Conservation (phyloP, 2,797 vertebrate genomes). For the Poecilia wingei region DNA sequence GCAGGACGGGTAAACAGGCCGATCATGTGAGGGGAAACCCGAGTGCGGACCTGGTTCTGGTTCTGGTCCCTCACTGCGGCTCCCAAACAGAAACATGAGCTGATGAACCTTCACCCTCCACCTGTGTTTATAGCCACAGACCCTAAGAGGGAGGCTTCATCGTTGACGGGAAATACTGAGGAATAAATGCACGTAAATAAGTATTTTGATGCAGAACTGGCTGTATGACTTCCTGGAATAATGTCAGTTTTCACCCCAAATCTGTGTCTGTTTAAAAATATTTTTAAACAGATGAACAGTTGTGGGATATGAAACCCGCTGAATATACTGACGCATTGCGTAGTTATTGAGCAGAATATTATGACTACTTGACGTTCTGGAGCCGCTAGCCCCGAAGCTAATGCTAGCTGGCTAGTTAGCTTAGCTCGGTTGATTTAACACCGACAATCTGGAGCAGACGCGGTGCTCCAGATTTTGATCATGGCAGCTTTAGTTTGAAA, state of each 20-base stretch:
- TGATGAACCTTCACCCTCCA: neutral
- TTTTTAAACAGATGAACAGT: neutral
- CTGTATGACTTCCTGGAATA: neutral
- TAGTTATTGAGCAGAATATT: neutral
- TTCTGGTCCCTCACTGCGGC: slow-evolving; percentile 3
- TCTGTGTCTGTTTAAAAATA: neutral
- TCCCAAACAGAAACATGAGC: slow-evolving; percentile 55
- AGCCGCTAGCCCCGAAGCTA: neutral
- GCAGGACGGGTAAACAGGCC: neutral
- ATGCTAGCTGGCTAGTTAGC: neutral
- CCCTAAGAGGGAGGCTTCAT: neutral
- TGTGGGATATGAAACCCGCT: neutral
- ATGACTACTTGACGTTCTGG: neutral
- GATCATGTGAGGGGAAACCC: slow-evolving; percentile 29
- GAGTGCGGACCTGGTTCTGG: neutral
- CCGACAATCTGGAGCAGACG: neutral
- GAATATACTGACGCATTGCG: neutral
- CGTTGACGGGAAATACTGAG: neutral
- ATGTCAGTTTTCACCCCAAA: neutral
- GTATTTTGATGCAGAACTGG: neutral
- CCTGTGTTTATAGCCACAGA: slow-evolving; percentile 36
- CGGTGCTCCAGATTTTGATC: neutral
- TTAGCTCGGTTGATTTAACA: neutral
- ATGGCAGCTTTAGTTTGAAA: neutral
- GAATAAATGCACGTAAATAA: neutral